Conservation (phyloP, 2,888 invertebrate species). For the Allolobophora icterica region DNA sequence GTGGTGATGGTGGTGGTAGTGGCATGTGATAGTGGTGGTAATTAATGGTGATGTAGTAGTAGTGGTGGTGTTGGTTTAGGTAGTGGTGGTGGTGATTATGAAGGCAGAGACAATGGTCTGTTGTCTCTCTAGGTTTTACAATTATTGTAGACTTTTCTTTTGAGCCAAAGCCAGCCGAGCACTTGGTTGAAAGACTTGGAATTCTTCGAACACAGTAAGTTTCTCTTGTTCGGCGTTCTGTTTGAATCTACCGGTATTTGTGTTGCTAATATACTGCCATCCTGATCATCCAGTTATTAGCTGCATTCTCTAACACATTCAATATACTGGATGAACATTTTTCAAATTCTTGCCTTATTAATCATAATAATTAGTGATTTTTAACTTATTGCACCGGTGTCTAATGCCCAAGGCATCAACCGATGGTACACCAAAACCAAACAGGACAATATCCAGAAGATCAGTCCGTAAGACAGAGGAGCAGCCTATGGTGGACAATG, state of each 20-base stretch:
- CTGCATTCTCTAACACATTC: background rate
- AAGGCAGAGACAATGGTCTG: background rate
- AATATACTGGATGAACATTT: too few relatives aligned
- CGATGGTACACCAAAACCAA: too few relatives aligned
- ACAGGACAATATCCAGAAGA: too few relatives aligned
- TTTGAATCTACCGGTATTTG: background rate
- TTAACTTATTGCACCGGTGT: too few relatives aligned
- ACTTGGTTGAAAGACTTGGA: slow-evolving; percentile 47
- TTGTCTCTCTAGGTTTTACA: too few relatives aligned
- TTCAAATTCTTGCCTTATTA: too few relatives aligned
- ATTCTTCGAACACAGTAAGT: slow-evolving; percentile 7
- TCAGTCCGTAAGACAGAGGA: too few relatives aligned
- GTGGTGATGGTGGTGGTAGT: background rate
- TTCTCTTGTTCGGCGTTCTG: background rate
- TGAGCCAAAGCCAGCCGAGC: slow-evolving; percentile 52
- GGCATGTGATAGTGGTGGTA: too few relatives aligned
- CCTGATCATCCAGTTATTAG: background rate
- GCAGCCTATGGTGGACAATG: too few relatives aligned
- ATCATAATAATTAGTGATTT: too few relatives aligned
- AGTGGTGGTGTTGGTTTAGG: background rate
- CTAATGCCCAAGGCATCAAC: too few relatives aligned
- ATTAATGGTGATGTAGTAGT: too few relatives aligned
- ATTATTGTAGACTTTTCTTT: slow-evolving; percentile 54
- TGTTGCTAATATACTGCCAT: background rate
- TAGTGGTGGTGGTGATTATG: background rate